phyloP scores from a whole-genome alignment of 2,113 vertebrate genomes.

The Sapajus apella region DNA sequence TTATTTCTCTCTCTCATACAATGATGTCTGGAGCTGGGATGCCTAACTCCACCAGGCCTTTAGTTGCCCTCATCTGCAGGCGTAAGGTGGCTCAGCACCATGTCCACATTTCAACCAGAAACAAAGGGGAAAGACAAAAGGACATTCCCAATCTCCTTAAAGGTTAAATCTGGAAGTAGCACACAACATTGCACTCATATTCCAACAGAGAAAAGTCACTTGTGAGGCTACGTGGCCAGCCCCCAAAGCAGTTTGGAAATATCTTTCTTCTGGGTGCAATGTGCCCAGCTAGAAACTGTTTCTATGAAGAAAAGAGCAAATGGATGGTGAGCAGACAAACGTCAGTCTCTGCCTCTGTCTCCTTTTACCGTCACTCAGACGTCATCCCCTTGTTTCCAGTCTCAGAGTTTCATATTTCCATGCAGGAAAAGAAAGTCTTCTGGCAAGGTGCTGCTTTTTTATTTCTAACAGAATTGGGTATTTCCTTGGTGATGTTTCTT shows the following conservation, averaged over 20 bases:
- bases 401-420: background rate
- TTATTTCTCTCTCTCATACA: background rate
- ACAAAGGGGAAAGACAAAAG: background rate
- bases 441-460: background rate
- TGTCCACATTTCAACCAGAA: background rate
- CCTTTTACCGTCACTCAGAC: background rate
- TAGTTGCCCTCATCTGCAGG: accelerated
- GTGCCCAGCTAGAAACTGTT: background rate
- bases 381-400: background rate
- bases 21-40: background rate
- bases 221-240: accelerated
- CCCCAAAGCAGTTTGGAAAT: background rate
- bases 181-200: accelerated
- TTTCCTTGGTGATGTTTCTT: background rate
- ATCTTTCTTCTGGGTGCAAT: accelerated
- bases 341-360: background rate
- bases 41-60: accelerated
- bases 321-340: accelerated
- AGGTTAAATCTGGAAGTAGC: background rate
- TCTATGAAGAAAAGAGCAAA: background rate
- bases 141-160: no score
- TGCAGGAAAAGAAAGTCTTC: background rate
- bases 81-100: no score
- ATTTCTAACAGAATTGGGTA: background rate
- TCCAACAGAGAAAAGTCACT: background rate